Evolutionary conservation across 2,888 invertebrate genomes (phyloP), one percentile per base, ranked within the genome.

Genomic region (Elmis aenea): DNA sequence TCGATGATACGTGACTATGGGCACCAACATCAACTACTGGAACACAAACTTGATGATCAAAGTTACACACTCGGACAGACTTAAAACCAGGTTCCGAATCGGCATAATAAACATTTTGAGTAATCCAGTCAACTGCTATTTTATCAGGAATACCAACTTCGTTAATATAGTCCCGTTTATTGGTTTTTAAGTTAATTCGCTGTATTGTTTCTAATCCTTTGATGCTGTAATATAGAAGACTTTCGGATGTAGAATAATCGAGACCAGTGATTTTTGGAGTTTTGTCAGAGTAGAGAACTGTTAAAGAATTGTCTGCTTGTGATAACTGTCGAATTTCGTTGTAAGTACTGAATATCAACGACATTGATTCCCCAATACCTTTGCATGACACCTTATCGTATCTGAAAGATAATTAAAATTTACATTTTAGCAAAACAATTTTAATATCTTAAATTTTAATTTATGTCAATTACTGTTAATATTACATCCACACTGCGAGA

Each of bases 41-140:
- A 1, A 58, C 54, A 33, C 64, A 65, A 11, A 46, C 35, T 34
- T 55, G 50, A 9, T 48, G 52, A 1, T 55, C 47, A 36, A 67
- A 66, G 45, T 60, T 63, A 42, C 67, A 67, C 4, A 66, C 52
- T 14, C 51, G 55, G 21, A 67, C 62, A 1, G 67, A 54, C 37
- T 55, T 58, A 1, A 40, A 31, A 6, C 25, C 28, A 3, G 49
- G 62, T 26, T 59, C 59, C 15, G 66, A 65, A 0, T 65, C 59
- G 36, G 76, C 73, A 47, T 79, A 80, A 61, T 86, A 88, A 0
- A 85, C 69, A 55, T 84, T 85, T 6, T 76, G 73, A 0, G 83
- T 80, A 13, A 80, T 64, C 87, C 87, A 88, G 53, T 89, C 88
- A 2, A 84, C 71, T 0, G 82, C 73, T 21, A 88, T 56, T 63